Conservation (phyloP, 2,113 vertebrate genomes). For the Ramphastos sulfuratus region DNA sequence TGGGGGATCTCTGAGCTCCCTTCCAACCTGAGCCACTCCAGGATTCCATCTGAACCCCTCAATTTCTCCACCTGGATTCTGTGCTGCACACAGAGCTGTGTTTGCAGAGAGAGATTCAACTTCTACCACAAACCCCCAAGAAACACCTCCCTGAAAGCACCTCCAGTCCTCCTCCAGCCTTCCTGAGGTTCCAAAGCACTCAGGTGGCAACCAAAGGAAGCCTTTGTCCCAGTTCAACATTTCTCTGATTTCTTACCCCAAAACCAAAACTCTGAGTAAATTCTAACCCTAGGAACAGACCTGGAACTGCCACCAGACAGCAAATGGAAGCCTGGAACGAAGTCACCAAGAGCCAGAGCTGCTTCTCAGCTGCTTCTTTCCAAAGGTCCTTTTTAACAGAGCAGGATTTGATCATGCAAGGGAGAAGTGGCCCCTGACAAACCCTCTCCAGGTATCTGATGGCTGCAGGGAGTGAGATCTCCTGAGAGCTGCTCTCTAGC, state of each 20-base stretch:
- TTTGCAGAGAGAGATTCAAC: background rate
- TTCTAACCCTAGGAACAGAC: background rate
- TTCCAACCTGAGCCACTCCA: too few species aligned
- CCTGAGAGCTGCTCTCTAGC: background rate
- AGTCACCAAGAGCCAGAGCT: background rate
- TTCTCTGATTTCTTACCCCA: background rate
- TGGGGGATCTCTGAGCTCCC: too few species aligned
- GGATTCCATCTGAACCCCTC: background rate
- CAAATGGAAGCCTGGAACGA: accelerated
- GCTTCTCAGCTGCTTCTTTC: accelerated
- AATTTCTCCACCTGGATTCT: background rate
- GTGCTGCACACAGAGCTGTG: background rate
- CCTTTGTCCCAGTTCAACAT: background rate
- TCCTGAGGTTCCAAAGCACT: background rate
- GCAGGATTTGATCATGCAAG: too few species aligned
- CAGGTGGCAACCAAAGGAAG: background rate
- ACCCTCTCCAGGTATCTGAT: background rate
- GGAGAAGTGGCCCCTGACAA: slow-evolving; percentile 46
- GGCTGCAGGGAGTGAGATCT: slow-evolving; percentile 51
- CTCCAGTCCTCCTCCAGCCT: background rate
- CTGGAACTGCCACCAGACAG: accelerated
- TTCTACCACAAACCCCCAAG: background rate
- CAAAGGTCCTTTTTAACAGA: background rate
- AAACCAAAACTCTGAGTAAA: background rate
- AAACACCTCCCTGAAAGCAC: background rate